A percentile compares a stretch with the other conserved stretches of the same genome.
Conservation (phyloP, 2,888 invertebrate genomes). For the Calephelis perditalis region DNA sequence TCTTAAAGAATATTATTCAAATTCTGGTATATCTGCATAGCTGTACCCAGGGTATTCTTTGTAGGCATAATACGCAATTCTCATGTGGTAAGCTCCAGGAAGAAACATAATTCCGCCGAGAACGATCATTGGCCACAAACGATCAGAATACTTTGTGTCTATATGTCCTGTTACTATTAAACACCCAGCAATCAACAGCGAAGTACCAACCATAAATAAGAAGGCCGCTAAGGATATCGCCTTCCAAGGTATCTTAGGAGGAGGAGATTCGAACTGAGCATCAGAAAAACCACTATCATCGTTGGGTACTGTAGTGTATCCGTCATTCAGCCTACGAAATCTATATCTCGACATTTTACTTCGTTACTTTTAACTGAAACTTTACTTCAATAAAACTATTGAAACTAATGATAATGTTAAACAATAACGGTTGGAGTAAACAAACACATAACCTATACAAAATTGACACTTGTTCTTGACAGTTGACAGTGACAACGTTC, state of each 20-base stretch:
- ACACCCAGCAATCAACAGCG: conserved; percentile 86
- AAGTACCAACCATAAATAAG: conserved; percentile 86
- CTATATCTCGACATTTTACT: conserved; percentile 79
- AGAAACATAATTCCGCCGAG: conserved; percentile 93
- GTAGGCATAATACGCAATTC: conserved; percentile 92
- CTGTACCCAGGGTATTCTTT: conserved; percentile 90
- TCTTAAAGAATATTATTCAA: conserved; percentile 68
- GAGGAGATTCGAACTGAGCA: conserved; percentile 82
- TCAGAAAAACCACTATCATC: conserved; percentile 84
- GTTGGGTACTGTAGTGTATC: conserved; percentile 76
- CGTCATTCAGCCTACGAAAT: conserved; percentile 77
- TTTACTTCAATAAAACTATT: too few relatives aligned
- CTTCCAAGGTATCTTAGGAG: conserved; percentile 89
- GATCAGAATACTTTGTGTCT: conserved; percentile 89
- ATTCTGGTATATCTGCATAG: conserved; percentile 93
- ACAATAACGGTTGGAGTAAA: too few relatives aligned
- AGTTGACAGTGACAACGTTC: too few relatives aligned
- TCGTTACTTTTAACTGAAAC: conserved; percentile 5
- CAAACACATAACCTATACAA: too few relatives aligned
- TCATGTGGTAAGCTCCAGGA: conserved; percentile 93
- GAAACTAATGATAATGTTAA: too few relatives aligned
- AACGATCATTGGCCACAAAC: conserved; percentile 93
- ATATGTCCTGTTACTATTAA: conserved; percentile 89
- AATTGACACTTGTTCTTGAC: too few relatives aligned
- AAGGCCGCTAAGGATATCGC: conserved; percentile 87